Conservation (phyloP, 2,888 invertebrate species). For the Reticulitermes lucifugus region DNA sequence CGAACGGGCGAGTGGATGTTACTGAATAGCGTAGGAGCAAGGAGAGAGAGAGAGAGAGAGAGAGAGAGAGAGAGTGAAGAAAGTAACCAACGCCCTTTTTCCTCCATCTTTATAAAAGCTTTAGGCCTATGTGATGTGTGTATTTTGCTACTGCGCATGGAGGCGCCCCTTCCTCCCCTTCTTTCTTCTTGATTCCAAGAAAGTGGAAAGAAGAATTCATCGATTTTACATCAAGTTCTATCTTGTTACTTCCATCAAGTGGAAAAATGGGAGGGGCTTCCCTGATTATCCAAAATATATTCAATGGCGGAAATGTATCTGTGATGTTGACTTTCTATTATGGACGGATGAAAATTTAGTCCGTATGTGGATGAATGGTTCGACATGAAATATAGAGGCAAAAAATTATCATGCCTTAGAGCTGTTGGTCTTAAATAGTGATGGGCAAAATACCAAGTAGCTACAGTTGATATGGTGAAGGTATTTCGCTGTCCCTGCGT, state of each 20-base stretch:
- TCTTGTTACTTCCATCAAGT: slow-evolving; percentile 17
- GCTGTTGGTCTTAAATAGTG: too few relatives aligned
- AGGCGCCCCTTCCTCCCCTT: neutral
- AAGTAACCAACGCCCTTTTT: slow-evolving; percentile 45
- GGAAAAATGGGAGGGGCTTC: slow-evolving; percentile 28
- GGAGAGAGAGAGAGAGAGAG: neutral
- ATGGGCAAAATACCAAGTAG: too few relatives aligned
- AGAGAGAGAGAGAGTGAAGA: neutral
- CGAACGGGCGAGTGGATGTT: slow-evolving; percentile 15
- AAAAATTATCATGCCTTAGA: too few relatives aligned
- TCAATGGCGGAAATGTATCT: neutral
- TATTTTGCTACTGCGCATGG: slow-evolving; percentile 6
- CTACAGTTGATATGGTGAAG: too few relatives aligned
- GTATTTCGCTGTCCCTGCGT: too few relatives aligned
- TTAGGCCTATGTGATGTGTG: slow-evolving; percentile 20
- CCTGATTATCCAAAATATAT: slow-evolving; percentile 12
- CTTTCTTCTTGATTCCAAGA: slow-evolving; percentile 14
- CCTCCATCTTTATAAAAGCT: slow-evolving; percentile 45
- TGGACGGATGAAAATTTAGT: neutral
- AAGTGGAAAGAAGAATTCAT: slow-evolving; percentile 24
- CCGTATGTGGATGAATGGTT: too few relatives aligned
- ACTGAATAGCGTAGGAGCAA: slow-evolving; percentile 13
- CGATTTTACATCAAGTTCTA: neutral
- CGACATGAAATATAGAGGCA: too few relatives aligned
- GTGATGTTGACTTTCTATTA: neutral